Evolutionary conservation across 53 echinoderm and acorn worm species (phyloP).

Genomic region (Echinometra lucunter): DNA sequence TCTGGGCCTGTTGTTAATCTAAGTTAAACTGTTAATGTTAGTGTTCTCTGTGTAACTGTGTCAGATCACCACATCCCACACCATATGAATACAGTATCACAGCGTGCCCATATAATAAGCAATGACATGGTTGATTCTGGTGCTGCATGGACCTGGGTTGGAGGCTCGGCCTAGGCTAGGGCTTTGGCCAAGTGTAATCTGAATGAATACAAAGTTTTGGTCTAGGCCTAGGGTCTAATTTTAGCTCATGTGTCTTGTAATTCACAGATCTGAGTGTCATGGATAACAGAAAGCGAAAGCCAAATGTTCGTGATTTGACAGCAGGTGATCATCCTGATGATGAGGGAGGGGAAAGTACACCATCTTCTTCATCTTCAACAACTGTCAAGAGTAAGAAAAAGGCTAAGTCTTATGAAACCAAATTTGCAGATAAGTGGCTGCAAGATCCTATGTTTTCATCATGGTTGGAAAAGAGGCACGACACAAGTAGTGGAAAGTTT

Average conservation of each 20-base stretch:
- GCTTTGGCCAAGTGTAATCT: too few relatives aligned
- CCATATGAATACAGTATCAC: too few relatives aligned
- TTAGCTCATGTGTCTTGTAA: constrained; percentile 4
- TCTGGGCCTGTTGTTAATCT: too few relatives aligned
- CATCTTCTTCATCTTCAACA: background rate
- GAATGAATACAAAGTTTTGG: too few relatives aligned
- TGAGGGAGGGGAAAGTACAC: constrained; percentile 36
- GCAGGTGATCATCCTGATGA: constrained; percentile 40
- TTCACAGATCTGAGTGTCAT: constrained; percentile 11
- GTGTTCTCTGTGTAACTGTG: too few relatives aligned
- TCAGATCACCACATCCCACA: too few relatives aligned
- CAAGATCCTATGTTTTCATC: constrained; percentile 37
- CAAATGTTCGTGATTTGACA: constrained; percentile 20
- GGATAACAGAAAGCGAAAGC: constrained; percentile 33
- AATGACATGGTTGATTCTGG: too few relatives aligned
- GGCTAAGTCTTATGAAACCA: constrained; percentile 23
- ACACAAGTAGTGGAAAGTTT: constrained; percentile 42
- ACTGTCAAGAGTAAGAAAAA: constrained; percentile 36
- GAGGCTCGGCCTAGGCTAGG: too few relatives aligned
- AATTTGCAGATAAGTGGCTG: constrained; percentile 9
- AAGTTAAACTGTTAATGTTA: too few relatives aligned
- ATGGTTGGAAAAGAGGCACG: constrained; percentile 38
- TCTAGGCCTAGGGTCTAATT: constrained; percentile 22
- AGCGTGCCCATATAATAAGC: too few relatives aligned
- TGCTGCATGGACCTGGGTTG: too few relatives aligned